phyloP scores from a whole-genome alignment of 2,888 invertebrate genomes.

The Watsonalla binaria region DNA sequence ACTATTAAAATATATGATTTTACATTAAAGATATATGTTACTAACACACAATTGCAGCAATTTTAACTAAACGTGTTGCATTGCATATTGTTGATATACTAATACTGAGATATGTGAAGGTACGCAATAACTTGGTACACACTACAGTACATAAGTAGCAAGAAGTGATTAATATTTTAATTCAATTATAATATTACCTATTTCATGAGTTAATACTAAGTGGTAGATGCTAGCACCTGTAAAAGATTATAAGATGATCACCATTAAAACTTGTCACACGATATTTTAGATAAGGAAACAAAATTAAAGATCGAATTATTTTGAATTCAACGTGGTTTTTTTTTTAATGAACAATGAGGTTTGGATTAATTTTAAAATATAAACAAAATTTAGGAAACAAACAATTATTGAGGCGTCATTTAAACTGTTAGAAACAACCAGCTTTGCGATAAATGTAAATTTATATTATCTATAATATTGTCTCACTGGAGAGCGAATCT shows the following conservation, averaged over 20 bases:
- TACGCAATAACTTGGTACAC: slow-evolving; percentile 47
- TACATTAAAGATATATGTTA: slow-evolving; percentile 43
- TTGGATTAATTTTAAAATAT: no score
- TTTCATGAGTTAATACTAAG: slow-evolving; percentile 38
- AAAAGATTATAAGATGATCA: slow-evolving; percentile 43
- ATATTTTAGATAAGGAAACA: slow-evolving; percentile 7
- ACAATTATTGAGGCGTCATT: no score
- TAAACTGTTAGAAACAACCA: no score
- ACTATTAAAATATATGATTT: slow-evolving; percentile 56
- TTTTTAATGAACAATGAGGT: no score
- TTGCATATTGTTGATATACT: slow-evolving; percentile 37
- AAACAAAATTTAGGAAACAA: no score
- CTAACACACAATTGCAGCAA: slow-evolving; percentile 63
- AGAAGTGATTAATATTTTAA: slow-evolving; percentile 36
- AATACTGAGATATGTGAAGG: slow-evolving; percentile 49
- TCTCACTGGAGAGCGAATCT: no score
- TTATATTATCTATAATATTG: no score
- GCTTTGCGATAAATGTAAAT: no score
- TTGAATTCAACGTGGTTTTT: no score
- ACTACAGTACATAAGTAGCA: slow-evolving; percentile 38
- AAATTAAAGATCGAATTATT: neutral
- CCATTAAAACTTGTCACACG: slow-evolving; percentile 23
- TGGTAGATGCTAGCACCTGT: slow-evolving; percentile 47
- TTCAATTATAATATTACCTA: slow-evolving; percentile 43
- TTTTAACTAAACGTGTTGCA: slow-evolving; percentile 47